Percentiles rank a stretch among this genome's conserved stretches.
Conservation (phyloP, 2,888 invertebrate species). For the Dynastes tityus region DNA sequence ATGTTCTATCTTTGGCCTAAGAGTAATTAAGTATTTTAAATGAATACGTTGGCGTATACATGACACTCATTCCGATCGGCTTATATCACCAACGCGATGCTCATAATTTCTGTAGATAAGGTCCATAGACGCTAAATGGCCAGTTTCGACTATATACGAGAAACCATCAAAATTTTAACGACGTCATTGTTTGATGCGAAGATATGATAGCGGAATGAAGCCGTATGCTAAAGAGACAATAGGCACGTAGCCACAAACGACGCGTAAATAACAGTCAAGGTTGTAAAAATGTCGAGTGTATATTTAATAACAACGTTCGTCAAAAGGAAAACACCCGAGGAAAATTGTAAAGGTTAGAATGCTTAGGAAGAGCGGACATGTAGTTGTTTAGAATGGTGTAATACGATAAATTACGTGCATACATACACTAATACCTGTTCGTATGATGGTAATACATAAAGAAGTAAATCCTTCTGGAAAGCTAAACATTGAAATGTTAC, state of each 20-base stretch:
- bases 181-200: slow-evolving; percentile 22
- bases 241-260: background rate
- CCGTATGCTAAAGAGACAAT: slow-evolving; percentile 26
- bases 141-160: slow-evolving; percentile 30
- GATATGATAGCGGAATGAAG: background rate
- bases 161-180: slow-evolving; percentile 34
- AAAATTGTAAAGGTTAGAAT: slow-evolving; percentile 15
- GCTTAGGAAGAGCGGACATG: background rate
- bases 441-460: too few species aligned
- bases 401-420: too few species aligned
- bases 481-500: too few species aligned
- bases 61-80: slow-evolving; percentile 32
- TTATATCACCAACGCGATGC: slow-evolving; percentile 31
- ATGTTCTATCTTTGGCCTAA: slow-evolving; percentile 15
- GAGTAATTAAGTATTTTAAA: slow-evolving; percentile 13
- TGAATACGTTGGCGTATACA: slow-evolving; percentile 10
- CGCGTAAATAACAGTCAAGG: slow-evolving; percentile 36
- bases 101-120: slow-evolving; percentile 25
- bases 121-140: slow-evolving; percentile 7
- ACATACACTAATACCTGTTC: too few species aligned
- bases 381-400: background rate
- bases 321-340: background rate
- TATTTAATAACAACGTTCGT: slow-evolving; percentile 12
- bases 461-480: too few species aligned
- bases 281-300: slow-evolving; percentile 4